Evolutionary conservation across 2,113 vertebrate genomes (phyloP), one percentile per base, ranked within the genome.

Genomic region (Pelecanoides urinatrix): DNA sequence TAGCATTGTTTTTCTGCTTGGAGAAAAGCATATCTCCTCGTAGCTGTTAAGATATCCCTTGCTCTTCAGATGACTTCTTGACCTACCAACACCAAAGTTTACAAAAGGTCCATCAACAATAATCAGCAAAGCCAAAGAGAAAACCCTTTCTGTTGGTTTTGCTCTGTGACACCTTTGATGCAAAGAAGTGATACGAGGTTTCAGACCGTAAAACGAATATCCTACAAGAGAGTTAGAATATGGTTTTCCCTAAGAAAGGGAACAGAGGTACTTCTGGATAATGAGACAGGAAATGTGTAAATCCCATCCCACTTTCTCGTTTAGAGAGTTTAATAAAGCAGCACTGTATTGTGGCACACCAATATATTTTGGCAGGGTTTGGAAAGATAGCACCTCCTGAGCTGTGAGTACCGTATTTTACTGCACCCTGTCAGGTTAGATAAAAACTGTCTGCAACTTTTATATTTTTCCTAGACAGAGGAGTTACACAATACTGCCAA

Each of bases 391-490:
- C 94, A 95, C 97, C 95, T 95, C 66, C 77, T 82, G 83, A 86
- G 92, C 77, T 92, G 89, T 4, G 66, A 94, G 91, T 10, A 49
- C 80, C 6, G 6, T 76, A 76, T 88, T 91, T 93, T 89, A 95
- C 84, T 58, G 80, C 74, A 94, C 81, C 53, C 77, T 92, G 70
- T 92, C 92, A 96, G 80, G 62, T 90, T 44, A 89, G 89, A 90
- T 82, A 96, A 91, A 96, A 95, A 80, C 84, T 96, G 95, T 91
- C 94, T 88, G 76, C 73, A 96, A 94, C 91, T 95, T 97, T 90
- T 84, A 14, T 72, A 79, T 76, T 95, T 90, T 95, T 96, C 94
- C 92, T 94, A 93, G 92, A 95, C 86, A 87, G 80, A 91, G 53
- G 44, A 91, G 73, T 44, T 58, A 80, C 13, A 65, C 73, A 62